A percentile compares a stretch with the other conserved stretches of the same genome.
Evolutionary conservation across 2,888 invertebrate genomes (phyloP).

Genomic region (Lepidochrysops patricia): DNA sequence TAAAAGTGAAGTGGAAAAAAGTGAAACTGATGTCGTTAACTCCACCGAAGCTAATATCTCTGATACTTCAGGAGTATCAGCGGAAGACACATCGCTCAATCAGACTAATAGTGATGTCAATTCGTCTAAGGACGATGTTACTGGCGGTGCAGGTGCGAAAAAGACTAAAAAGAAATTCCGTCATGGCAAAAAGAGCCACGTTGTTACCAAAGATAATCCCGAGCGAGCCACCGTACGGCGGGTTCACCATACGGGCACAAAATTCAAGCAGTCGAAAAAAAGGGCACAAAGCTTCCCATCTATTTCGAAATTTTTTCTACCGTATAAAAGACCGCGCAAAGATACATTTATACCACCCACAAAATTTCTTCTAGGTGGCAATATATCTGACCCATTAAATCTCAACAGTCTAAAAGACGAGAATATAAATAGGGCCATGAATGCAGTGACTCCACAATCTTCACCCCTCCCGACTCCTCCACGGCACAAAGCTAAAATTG

Average conservation of each 20-base stretch:
- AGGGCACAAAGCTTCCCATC: conserved; percentile 80
- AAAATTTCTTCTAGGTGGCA: conserved; percentile 94
- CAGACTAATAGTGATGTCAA: conserved; percentile 39
- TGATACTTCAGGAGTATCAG: conserved; percentile 42
- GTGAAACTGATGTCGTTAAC: conserved; percentile 46
- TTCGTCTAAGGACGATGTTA: conserved; percentile 49
- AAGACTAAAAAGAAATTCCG: conserved; percentile 64
- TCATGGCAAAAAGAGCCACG: conserved; percentile 58
- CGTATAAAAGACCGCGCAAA: conserved; percentile 82
- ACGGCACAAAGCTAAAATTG: conserved; percentile 84
- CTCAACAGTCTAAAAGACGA: conserved; percentile 92
- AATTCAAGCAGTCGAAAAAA: conserved; percentile 75
- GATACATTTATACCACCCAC: conserved; percentile 89
- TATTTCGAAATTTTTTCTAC: conserved; percentile 82
- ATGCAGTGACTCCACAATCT: conserved; percentile 93
- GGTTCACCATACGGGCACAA: conserved; percentile 56
- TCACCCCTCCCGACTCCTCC: conserved; percentile 92
- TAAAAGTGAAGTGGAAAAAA: conserved; percentile 36
- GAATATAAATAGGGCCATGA: conserved; percentile 84
- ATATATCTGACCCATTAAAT: conserved; percentile 95
- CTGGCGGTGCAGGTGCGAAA: conserved; percentile 40
- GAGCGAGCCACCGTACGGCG: conserved; percentile 57
- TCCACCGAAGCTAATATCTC: conserved; percentile 45
- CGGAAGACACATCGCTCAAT: conserved; percentile 35
- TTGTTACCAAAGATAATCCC: conserved; percentile 51